Base-by-base conservation (phyloP, 2,888 invertebrate species). In the Craniophora ligustri region DNA sequence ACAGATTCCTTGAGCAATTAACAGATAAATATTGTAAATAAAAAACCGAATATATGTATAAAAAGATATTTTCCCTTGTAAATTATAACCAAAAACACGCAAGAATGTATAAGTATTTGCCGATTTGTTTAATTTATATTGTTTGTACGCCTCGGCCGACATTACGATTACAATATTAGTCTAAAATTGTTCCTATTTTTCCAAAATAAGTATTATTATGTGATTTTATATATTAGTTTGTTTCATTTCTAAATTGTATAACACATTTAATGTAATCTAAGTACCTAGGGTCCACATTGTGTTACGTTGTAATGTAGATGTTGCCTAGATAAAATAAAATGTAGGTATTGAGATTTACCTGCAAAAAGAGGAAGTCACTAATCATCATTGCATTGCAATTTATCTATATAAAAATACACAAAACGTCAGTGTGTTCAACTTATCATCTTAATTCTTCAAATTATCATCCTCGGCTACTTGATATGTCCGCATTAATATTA, bases 271-370 rank as follows among this genome's bases (percentile, higher is more conserved):
- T 58, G 66, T 72, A 72, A 73, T 58, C 49, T 82, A 84, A 84
- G 77, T 79, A 82, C 70, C 77, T 85, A 84, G 86, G 86, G 86
- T 85, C 86, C 86, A 86, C 81, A n/a, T n/a, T 79, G 75, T 76
- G 76, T 79, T 75, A 72, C 67, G 64, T 47, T 65, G 67, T 69
- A 72, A 73, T 75, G 75, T 84, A 84, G 78, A 66, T 75, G 75
- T 77, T 75, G 73, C 76, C 74, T 83, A 80, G 72, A 67, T 78
- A 72, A 78, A 70, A 58, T 80, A 73, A 77, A 67, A 50, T 18
- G 40, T n/a, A n/a, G n/a, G n/a, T 59, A 40, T 42, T 48, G 34
- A 53, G 40, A 59, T 35, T 35, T 46, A 35, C 18, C 55, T 55
- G 50, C 8, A 28, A 11, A n/a, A 14, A 26, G n/a, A 26, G 6